Evolutionary conservation across 2,797 vertebrate genomes (phyloP), one percentile per base, ranked within the genome.

Genomic region (Psittacula echo): DNA sequence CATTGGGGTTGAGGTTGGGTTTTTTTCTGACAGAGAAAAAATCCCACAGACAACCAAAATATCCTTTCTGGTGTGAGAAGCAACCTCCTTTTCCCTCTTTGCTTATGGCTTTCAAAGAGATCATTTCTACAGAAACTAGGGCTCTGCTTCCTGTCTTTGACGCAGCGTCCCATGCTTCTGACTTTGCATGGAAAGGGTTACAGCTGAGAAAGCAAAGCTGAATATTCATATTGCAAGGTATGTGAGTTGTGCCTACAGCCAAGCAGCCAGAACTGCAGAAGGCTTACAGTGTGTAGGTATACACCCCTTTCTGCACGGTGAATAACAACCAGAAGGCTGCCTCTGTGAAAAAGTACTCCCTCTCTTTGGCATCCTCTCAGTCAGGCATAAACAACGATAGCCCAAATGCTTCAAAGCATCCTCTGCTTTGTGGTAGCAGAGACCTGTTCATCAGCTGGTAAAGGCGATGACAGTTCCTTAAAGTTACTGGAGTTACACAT

Each of bases 171-270:
- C 70, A 48, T 0, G 0, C 54, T 93, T 94, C 85, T 94, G 91
- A 93, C 86, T 95, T 91, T 81, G 70, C 85, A 88, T 26, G 48
- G 47, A 56, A 90, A 94, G 58, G 34, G 65, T 77, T 37, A 91
- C 68, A 85, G 76, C 82, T 94, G 87, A 78, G 64, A 94, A 92
- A 88, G 94, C 77, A 85, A 87, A 89, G 51, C 45, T 66, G 74
- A 39, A n/a, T 82, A 81, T 90, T 96, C 88, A 76, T 77, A 82
- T 87, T 61, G 82, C 42, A 75, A 87, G 73, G 79, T 80, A 75
- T 50, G 58, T 9, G 58, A 90, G 53, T 30, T 62, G 68, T 58
- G 68, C 53, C 44, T 42, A 21, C 7, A 85, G 61, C 50, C 68
- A 87, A 85, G 65, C 41, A 60, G 34, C 5, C 29, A 74, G 66